Percentiles rank a stretch among this genome's conserved stretches.
Conservation (phyloP, 2,888 invertebrate genomes). For the Blera fallax region DNA sequence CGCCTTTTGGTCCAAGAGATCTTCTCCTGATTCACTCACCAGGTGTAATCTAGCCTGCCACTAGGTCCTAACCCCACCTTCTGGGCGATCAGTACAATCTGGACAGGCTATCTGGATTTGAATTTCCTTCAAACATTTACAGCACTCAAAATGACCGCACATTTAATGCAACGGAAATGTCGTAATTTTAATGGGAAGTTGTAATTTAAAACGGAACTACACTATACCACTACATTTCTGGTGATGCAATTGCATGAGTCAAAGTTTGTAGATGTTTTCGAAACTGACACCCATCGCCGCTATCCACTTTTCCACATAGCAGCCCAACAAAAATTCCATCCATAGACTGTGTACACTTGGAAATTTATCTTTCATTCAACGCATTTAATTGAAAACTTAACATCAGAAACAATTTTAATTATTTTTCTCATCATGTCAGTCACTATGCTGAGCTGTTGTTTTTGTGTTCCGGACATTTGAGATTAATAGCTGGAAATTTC, state of each 20-base stretch:
- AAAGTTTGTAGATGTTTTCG: background rate
- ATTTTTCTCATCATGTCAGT: background rate
- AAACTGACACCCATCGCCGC: too few relatives aligned
- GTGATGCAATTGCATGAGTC: background rate
- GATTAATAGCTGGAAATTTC: background rate
- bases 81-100: too few relatives aligned
- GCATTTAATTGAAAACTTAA: background rate
- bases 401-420: background rate
- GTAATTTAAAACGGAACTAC: background rate
- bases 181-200: background rate
- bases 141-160: background rate
- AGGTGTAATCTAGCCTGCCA: too few relatives aligned
- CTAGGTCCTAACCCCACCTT: too few relatives aligned
- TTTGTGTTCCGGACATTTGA: background rate
- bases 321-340: background rate
- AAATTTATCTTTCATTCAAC: background rate
- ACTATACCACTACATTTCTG: background rate
- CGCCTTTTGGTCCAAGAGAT: too few relatives aligned
- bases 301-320: background rate
- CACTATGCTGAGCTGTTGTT: background rate
- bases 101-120: too few relatives aligned
- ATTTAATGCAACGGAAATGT: conserved; percentile 37
- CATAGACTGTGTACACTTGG: background rate
- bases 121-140: too few relatives aligned
- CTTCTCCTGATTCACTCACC: too few relatives aligned